Evolutionary conservation across 1,140 invertebrate genomes (phyloP).

Genomic region (Antheraea mylitta): DNA sequence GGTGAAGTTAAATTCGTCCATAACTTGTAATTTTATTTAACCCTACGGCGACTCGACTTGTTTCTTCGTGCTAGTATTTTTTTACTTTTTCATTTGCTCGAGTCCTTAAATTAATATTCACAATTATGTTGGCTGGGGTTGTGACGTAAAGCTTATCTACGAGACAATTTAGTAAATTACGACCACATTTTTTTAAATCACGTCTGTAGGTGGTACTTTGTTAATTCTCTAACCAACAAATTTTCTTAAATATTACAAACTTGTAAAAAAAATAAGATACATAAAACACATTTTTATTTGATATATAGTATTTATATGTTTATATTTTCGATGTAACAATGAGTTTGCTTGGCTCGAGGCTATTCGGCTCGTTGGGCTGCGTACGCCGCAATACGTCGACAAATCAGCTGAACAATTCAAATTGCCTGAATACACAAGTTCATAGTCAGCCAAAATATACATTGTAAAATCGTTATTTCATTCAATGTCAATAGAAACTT

Average conservation of each 20-base stretch:
- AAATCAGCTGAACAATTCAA: constrained; percentile 29
- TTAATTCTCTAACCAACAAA: constrained; percentile 68
- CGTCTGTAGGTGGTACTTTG: constrained; percentile 50
- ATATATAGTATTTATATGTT: background rate
- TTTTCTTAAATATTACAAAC: constrained; percentile 36
- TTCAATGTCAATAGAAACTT: background rate
- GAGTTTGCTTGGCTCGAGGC: constrained; percentile 14
- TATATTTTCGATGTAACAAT: background rate
- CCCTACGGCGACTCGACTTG: constrained; percentile 18
- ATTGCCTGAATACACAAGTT: constrained; percentile 30
- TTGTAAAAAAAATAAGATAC: background rate
- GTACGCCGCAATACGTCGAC: constrained; percentile 11
- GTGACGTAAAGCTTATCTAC: constrained; percentile 44
- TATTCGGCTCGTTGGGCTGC: constrained; percentile 25
- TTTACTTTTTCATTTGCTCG: constrained; percentile 49
- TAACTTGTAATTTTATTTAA: constrained; percentile 28
- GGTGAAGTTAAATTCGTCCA: constrained; percentile 9
- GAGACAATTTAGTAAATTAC: constrained; percentile 58
- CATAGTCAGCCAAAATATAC: constrained; percentile 37
- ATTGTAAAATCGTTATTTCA: constrained; percentile 19
- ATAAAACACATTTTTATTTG: too few species aligned
- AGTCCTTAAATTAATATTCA: constrained; percentile 51
- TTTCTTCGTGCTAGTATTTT: constrained; percentile 28
- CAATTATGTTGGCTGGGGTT: constrained; percentile 50
- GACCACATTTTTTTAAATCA: constrained; percentile 40